Evolutionary conservation across 30 jellyfish, hydroid and myxozoan species (phyloP).

Genomic region (Aurelia aurita): DNA sequence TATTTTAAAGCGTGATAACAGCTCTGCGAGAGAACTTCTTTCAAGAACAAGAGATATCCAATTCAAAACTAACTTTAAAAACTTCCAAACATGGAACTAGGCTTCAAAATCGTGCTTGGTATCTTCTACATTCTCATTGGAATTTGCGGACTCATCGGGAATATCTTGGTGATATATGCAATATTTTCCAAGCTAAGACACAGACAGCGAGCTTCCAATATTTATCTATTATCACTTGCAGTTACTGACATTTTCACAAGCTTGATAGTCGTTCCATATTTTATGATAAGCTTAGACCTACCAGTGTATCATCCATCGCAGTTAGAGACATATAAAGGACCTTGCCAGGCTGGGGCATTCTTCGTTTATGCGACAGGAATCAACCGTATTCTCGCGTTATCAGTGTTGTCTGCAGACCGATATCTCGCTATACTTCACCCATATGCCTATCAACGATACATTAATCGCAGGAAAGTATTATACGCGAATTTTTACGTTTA

Average conservation of each 20-base stretch:
- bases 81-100: constrained; percentile 12
- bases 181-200: constrained; percentile 18
- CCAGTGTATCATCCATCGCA: constrained; percentile 45
- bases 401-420: constrained; percentile 59
- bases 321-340: constrained; percentile 9
- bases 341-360: constrained; percentile 44
- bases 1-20: too few relatives aligned
- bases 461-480: neutral
- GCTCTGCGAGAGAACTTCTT: too few relatives aligned
- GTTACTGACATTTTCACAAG: constrained; percentile 36
- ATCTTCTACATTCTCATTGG: constrained; percentile 16
- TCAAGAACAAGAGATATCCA: too few relatives aligned
- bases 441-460: neutral
- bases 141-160: constrained; percentile 31
- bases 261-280: constrained; percentile 37
- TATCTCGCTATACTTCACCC: constrained; percentile 67
- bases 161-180: constrained; percentile 23
- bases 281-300: constrained; percentile 38
- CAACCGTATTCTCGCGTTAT: constrained; percentile 38
- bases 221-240: constrained; percentile 36
- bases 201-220: constrained; percentile 12
- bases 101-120: constrained; percentile 7
- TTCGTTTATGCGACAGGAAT: constrained; percentile 41
- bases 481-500: neutral
- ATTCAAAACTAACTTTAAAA: too few relatives aligned